Evolutionary conservation across 2,797 vertebrate genomes (phyloP).

Genomic region (Coracias cyanogaster): DNA sequence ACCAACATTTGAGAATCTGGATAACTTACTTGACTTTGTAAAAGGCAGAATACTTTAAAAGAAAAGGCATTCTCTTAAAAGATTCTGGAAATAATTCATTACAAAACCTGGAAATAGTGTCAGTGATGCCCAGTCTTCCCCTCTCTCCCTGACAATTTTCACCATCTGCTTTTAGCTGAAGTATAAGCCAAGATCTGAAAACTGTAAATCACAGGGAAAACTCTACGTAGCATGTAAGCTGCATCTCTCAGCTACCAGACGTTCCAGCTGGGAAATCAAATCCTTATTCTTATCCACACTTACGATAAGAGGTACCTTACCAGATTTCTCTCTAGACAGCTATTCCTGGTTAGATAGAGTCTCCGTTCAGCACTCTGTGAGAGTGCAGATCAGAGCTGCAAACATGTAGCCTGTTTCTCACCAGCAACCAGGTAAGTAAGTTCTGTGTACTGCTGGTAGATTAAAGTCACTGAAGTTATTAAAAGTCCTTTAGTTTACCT

Average conservation of each 20-base stretch:
- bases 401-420: background rate
- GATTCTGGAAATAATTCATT: background rate
- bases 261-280: background rate
- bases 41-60: background rate
- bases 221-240: background rate
- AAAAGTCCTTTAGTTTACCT: background rate
- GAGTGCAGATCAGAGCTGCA: background rate
- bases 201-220: slow-evolving; percentile 23
- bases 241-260: background rate
- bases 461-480: background rate
- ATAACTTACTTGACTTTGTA: background rate
- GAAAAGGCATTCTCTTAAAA: background rate
- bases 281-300: background rate
- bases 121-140: background rate
- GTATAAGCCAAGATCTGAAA: slow-evolving; percentile 18
- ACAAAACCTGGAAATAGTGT: background rate
- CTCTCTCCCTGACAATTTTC: background rate
- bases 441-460: background rate
- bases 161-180: slow-evolving; percentile 24
- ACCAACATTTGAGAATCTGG: background rate
- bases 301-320: background rate
- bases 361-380: background rate
- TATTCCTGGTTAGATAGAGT: background rate
- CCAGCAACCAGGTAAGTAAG: background rate
- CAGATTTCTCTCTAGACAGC: background rate